Percentiles rank a stretch among this genome's conserved stretches.
These are phyloP conservation scores for Vireo altiloquus DNA, from an alignment of 2,113 vertebrate genomes.

Conservation along the genomic window DNA sequence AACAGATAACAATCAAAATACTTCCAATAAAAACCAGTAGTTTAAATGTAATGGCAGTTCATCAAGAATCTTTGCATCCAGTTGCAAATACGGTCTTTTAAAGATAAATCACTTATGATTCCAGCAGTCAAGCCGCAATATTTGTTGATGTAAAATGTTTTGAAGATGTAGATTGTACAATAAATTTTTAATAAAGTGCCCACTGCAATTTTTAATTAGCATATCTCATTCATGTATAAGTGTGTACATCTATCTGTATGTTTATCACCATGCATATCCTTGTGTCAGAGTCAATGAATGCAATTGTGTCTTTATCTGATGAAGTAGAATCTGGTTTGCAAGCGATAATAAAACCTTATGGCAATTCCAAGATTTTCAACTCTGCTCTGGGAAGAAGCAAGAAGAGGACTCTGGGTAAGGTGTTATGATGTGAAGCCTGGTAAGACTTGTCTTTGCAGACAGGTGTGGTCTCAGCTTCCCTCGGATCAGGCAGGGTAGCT, in stretches of 20 bases:
- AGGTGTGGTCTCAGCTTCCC: slow-evolving; percentile 19
- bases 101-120: slow-evolving; percentile 71
- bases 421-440: not conserved
- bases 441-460: slow-evolving; percentile 43
- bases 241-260: slow-evolving; percentile 70
- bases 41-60: slow-evolving; percentile 58
- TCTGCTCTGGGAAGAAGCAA: slow-evolving; percentile 57
- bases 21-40: slow-evolving; percentile 64
- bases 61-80: slow-evolving; percentile 66
- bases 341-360: slow-evolving; percentile 71
- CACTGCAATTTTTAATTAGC: slow-evolving; percentile 76
- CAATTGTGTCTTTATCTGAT: slow-evolving; percentile 75
- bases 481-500: not conserved
- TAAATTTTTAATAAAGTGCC: slow-evolving; percentile 80
- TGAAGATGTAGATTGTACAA: slow-evolving; percentile 73
- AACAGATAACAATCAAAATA: slow-evolving; percentile 69
- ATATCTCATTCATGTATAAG: slow-evolving; percentile 72
- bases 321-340: slow-evolving; percentile 72
- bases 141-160: slow-evolving; percentile 77
- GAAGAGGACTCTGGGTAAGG: slow-evolving; percentile 44
- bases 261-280: slow-evolving; percentile 67
- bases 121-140: slow-evolving; percentile 62
- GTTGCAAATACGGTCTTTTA: slow-evolving; percentile 67
- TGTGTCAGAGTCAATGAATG: slow-evolving; percentile 73
- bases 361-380: slow-evolving; percentile 67